A percentile compares a stretch with the other conserved stretches of the same genome.
phyloP scores from a whole-genome alignment of 2,888 invertebrate genomes.

The Cloeon dipterum region DNA sequence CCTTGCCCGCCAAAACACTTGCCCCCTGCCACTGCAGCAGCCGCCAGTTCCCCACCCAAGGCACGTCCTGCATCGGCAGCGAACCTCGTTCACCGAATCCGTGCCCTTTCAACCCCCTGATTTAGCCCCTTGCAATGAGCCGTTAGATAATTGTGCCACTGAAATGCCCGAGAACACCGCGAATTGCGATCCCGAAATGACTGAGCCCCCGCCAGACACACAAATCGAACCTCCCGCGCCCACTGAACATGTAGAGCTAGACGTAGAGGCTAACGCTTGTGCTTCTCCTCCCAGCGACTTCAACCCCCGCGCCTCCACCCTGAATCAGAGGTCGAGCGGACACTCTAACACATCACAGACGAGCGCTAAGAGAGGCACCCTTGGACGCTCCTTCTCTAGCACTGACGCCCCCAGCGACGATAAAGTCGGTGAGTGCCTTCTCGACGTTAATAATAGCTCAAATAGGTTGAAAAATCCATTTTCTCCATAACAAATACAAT shows the following conservation, averaged over 20 bases:
- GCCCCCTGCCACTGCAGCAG: too few species aligned
- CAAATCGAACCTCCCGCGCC: neutral
- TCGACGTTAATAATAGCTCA: too few species aligned
- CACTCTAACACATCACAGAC: constrained; percentile 21
- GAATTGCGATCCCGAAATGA: constrained; percentile 3
- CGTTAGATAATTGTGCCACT: too few species aligned
- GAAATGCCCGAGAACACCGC: constrained; percentile 3
- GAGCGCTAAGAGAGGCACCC: constrained; percentile 26
- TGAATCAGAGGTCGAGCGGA: constrained; percentile 6
- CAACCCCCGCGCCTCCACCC: constrained; percentile 14
- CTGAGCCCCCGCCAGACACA: constrained; percentile 6
- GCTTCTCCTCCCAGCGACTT: constrained; percentile 26
- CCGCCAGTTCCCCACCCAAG: too few species aligned
- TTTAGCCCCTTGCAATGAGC: too few species aligned
- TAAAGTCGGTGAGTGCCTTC: constrained; percentile 39
- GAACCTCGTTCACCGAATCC: too few species aligned
- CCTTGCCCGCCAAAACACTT: too few species aligned
- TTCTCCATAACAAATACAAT: too few species aligned
- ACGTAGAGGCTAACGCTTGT: neutral
- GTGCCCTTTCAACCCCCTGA: too few species aligned
- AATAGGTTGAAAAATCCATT: too few species aligned
- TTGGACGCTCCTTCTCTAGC: constrained; percentile 60
- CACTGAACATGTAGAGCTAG: neutral
- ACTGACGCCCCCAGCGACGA: constrained; percentile 64
- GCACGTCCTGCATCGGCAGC: too few species aligned